Base-by-base conservation (phyloP, 1,140 invertebrate species). In the Sycobia sp. region DNA sequence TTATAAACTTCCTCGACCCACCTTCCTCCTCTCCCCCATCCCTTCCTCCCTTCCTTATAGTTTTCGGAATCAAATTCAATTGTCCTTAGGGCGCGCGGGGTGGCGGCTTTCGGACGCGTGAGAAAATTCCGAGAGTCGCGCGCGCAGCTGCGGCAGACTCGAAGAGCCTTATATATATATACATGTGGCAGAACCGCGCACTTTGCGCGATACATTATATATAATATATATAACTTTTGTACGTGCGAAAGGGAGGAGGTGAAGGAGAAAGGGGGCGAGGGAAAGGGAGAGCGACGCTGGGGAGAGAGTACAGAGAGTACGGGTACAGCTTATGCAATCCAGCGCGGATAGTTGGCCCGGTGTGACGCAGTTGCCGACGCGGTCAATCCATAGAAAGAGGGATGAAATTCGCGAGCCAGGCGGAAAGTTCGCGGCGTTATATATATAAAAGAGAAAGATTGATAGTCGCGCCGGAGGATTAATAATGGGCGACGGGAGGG, bases 31-130 rank as follows among this genome's bases (percentile, higher is more conserved):
- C 36, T 50, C 22, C 36, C 60, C 23, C 58, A 25, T n/a, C n/a
- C n/a, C n/a, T n/a, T 57, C 61, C 55, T 55, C 18, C 39, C 13
- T 39, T 39, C 39, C n/a, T n/a, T n/a, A n/a, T n/a, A 27, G 32
- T 46, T 55, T 32, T 49, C 44, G 68, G 69, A 76, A 77, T 76
- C 75, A 76, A 74, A 72, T 72, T 74, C 72, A 69, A 78, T 77
- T 77, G 75, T 78, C 73, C 76, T 69, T 22, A n/a, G 67, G 67
- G 66, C 68, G n/a, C n/a, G n/a, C n/a, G n/a, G n/a, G n/a, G n/a
- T n/a, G n/a, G n/a, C 74, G 70, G 73, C 72, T 78, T 78, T 75
- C 68, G 73, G 71, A 71, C 76, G 72, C 76, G 76, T 78, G 76
- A 78, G 76, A 78, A 78, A 77, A 65, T 58, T 43, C 43, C 25